A percentile compares a stretch with the other conserved stretches of the same genome.
phyloP scores from a whole-genome alignment of 2,888 invertebrate genomes.

The Philhelius pedissequus region DNA sequence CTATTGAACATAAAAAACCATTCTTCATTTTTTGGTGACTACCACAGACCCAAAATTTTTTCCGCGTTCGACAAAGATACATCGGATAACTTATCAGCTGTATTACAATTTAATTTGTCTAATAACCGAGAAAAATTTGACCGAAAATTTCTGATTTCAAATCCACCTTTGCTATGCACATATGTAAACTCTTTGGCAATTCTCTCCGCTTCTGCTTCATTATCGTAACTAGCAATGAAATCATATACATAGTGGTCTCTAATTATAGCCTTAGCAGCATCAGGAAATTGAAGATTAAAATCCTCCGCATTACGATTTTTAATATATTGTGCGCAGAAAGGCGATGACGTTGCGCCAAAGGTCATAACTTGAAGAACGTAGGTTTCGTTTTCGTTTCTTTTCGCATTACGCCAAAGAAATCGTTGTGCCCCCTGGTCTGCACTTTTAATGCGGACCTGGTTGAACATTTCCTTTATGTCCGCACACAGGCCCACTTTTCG shows the following conservation, averaged over 20 bases:
- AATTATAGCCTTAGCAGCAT: too few relatives aligned
- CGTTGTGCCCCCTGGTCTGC: neutral
- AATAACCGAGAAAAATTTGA: neutral
- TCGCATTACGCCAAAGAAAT: neutral
- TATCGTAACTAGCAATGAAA: too few relatives aligned
- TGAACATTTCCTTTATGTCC: too few relatives aligned
- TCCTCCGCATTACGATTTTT: too few relatives aligned
- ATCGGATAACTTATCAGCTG: neutral
- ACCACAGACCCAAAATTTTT: conserved; percentile 53
- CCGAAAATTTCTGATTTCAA: neutral
- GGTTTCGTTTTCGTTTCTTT: neutral
- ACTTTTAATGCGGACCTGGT: too few relatives aligned
- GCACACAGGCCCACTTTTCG: too few relatives aligned
- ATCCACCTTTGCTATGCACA: too few relatives aligned
- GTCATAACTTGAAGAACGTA: conserved; percentile 24
- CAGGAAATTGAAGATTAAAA: too few relatives aligned
- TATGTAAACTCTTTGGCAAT: conserved; percentile 3
- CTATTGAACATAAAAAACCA: conserved; percentile 50
- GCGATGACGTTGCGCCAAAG: neutral
- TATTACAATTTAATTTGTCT: too few relatives aligned
- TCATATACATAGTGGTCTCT: too few relatives aligned
- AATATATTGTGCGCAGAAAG: too few relatives aligned
- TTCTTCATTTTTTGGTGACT: conserved; percentile 52
- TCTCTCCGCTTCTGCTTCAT: too few relatives aligned
- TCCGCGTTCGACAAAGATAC: conserved; percentile 14